phyloP scores from a whole-genome alignment of 1,140 invertebrate species.

The Mizuhopecten yessoensis region DNA sequence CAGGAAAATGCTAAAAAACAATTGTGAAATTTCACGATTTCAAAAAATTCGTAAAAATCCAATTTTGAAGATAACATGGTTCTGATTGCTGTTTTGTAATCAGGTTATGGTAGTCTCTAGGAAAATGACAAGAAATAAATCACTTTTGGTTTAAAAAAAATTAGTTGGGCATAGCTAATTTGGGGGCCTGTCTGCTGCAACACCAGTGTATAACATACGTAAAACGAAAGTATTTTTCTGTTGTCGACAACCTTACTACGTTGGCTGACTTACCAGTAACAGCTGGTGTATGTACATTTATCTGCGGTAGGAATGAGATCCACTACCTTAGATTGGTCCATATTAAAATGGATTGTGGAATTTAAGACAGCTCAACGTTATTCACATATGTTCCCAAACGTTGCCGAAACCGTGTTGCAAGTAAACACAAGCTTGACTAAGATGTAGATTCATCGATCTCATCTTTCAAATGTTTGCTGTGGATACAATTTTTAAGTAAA shows the following conservation, averaged over 20 bases:
- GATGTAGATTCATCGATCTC: neutral
- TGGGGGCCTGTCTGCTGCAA: no score
- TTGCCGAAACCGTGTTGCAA: neutral
- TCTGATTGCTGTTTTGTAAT: no score
- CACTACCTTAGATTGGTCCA: neutral
- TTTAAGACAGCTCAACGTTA: slow-evolving; percentile 1
- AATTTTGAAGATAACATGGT: no score
- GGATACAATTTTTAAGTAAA: neutral
- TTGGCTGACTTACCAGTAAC: slow-evolving; percentile 61
- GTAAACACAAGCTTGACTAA: neutral
- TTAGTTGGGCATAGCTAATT: no score
- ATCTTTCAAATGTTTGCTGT: neutral
- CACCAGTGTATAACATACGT: neutral
- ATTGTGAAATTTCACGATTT: no score
- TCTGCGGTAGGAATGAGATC: neutral
- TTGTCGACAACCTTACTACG: neutral
- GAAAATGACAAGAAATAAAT: no score
- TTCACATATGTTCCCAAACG: neutral
- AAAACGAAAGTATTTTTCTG: neutral
- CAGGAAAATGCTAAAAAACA: no score
- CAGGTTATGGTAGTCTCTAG: no score
- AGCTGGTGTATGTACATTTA: slow-evolving; percentile 64
- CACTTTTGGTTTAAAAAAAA: no score
- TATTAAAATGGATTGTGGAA: neutral
- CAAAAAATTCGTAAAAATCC: no score